phyloP scores from a whole-genome alignment of 2,797 vertebrate species.

The Amniataba percoides region DNA sequence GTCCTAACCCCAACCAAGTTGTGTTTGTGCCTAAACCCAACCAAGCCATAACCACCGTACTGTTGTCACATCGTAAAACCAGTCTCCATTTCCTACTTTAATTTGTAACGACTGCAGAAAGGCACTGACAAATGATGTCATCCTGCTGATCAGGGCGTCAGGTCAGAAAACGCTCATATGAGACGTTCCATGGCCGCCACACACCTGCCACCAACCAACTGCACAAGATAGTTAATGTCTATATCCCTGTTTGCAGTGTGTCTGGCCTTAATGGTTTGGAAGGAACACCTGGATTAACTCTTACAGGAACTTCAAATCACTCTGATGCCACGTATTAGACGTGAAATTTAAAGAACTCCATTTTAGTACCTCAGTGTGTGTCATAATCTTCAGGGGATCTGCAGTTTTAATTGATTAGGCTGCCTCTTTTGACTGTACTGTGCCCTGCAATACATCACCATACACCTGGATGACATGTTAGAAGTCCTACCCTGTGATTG shows the following conservation, averaged over 20 bases:
- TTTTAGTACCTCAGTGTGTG: neutral
- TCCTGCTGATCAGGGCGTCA: neutral
- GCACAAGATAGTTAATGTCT: neutral
- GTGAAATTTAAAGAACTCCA: constrained; percentile 1
- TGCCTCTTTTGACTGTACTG: neutral
- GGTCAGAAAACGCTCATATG: neutral
- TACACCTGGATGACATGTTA: constrained; percentile 58
- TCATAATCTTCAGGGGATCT: neutral
- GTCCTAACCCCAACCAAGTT: constrained; percentile 11
- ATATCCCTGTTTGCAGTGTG: neutral
- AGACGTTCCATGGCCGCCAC: too few species aligned
- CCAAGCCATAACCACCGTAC: constrained; percentile 18
- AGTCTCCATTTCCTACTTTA: neutral
- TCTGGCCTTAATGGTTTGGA: constrained; percentile 20
- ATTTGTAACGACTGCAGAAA: constrained; percentile 7
- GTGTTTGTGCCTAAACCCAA: constrained; percentile 16
- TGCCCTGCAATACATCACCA: constrained; percentile 27
- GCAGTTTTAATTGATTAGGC: constrained; percentile 37
- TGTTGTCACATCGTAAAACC: neutral
- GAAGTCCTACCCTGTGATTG: constrained; percentile 69
- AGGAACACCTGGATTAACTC: constrained; percentile 22
- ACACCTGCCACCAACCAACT: neutral
- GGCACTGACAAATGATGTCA: neutral
- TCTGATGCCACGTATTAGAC: constrained; percentile 28
- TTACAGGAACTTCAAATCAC: constrained; percentile 25